Base-by-base conservation (phyloP, 1,140 invertebrate genomes). In the Neodiprion fabricii region DNA sequence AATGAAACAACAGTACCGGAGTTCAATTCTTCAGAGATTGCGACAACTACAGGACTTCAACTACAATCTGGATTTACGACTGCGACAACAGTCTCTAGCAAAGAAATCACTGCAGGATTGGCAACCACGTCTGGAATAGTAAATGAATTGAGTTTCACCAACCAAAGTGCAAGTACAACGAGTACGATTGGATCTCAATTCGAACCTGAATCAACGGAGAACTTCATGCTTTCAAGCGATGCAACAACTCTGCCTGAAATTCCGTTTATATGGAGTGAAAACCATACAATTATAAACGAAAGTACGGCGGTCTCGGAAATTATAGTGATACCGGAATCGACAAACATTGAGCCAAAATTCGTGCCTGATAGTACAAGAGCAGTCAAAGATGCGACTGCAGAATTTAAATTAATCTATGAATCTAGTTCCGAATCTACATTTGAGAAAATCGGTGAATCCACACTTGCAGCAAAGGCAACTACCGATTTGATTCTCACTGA, bases 241-340 rank as follows among this genome's bases (percentile, higher is more conserved):
- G 61, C 17, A 17, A 65, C 61, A 17, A 65, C 61, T 65, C 4
- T 21, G 12, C 61, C 61, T 65, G 17, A 14, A 65, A 65, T 21
- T 65, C 17, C 28, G 5, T 40, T 40, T 40, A 40, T 40, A 17
- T 65, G 61, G 61, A 14, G 17, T 14, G 12, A 65, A 17, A 14
- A 14, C 0, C 61, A 1, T 14, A 65, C 4, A 14, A 65, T 4
- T 65, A 65, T 1, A 14, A 17, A 5, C n/a, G 73, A 70, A 12
- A 70, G 8, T 14, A 74, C 21, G 14, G 50, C 48, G 40, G 73
- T 67, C 28, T 48, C 67, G 28, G 73, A 49, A 9, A 74, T 67
- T 70, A 48, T 70, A 48, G 68, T 40, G 49, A 74, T 14, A 48
- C 68, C 68, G 50, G 68, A 74, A 14, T 48, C 17, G 11, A 49